phyloP scores from a whole-genome alignment of 2,113 vertebrate genomes.

The Pontoporia blainvillei region DNA sequence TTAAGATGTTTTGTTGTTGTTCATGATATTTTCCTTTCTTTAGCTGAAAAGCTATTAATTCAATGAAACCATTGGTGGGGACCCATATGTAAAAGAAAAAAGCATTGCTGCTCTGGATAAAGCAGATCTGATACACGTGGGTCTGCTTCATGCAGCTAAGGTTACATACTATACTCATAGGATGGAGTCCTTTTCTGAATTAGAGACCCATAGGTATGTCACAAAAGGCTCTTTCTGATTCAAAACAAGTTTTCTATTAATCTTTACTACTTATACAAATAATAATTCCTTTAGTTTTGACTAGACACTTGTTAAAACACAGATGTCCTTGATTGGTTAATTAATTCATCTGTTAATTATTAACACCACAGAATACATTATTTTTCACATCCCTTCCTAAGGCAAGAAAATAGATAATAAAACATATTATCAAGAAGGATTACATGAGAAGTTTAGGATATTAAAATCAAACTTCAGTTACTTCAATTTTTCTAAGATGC shows the following conservation, averaged over 20 bases:
- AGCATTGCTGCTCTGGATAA: neutral
- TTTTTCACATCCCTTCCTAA: neutral
- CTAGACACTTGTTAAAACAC: neutral
- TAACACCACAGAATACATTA: neutral
- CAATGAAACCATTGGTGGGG: neutral
- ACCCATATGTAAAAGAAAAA: neutral
- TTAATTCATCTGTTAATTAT: constrained; percentile 10
- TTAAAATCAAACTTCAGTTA: neutral
- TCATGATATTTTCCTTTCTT: neutral
- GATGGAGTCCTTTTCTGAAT: neutral
- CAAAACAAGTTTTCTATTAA: neutral
- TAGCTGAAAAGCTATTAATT: neutral
- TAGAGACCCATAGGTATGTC: neutral
- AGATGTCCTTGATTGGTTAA: neutral
- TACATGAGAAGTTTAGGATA: neutral
- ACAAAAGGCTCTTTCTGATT: neutral
- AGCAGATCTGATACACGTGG: neutral
- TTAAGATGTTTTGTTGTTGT: neutral
- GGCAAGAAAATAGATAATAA: neutral
- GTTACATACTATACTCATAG: neutral
- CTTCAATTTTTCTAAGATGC: neutral
- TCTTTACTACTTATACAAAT: constrained; percentile 6
- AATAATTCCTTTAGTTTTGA: neutral
- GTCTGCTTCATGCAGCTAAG: neutral
- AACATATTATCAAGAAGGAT: neutral